Evolutionary conservation across 2,797 vertebrate species (phyloP), one percentile per base, ranked within the genome.

Genomic region (Peromyscus melanophrys): DNA sequence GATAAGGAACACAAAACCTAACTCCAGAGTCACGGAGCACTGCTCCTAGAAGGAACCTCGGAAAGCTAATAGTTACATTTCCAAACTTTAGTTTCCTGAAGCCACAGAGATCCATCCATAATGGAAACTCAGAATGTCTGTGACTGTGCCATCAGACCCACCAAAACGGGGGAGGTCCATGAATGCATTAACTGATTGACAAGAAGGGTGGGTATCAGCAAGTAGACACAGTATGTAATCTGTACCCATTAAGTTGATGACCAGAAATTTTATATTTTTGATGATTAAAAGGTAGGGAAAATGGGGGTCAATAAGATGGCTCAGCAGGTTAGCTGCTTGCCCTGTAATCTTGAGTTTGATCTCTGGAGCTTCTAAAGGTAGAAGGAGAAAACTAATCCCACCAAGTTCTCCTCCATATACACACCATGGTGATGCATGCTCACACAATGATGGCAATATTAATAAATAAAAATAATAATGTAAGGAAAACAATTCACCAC

Each of bases 1-100:
- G 27, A 90, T 76, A 84, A 90, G 67, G 46, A 96, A 92, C 0
- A 85, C 31, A 92, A 89, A 61, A 73, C 12, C 65, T 76, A 59
- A 76, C 89, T 88, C 83, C 1, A 87, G 13, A 75, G 59, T 87
- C 52, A 76, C 0, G 88, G 49, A 96, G 63, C 59, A 46, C 40
- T 16, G n/a, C 1, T 65, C 46, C 37, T 43, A 65, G 78, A 61
- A 27, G 27, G 55, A 91, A 69, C 29, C 49, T 78, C 3, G 1
- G 49, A 23, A 95, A 89, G n/a, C 13, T 85, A 57, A 61, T 6
- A 29, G 37, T 52, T 23, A 76, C 57, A 2, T 76, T 61, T 89
- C 55, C 89, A 73, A 94, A 69, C 49, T 94, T 59, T 43, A 63
- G 31, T 71, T 57, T 40, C 27, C 34, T 71, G 12, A 27, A 63